Percentiles rank a stretch among this genome's conserved stretches.
Conservation (phyloP, 2,888 invertebrate genomes). For the Hirtodrosophila confusa region DNA sequence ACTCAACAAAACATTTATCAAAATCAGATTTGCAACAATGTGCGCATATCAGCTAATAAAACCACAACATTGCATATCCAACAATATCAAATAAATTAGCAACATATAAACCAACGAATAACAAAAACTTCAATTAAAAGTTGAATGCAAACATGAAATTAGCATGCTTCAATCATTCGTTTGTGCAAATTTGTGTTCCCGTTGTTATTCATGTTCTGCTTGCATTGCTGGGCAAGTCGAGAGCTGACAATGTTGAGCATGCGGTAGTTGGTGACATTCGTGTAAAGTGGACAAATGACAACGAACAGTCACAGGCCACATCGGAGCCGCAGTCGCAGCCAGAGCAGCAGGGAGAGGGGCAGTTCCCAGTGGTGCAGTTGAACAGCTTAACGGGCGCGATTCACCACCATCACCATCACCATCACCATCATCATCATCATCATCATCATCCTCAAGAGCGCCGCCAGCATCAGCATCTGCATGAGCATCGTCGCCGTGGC, state of each 20-base stretch:
- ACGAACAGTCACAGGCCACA: slow-evolving; percentile 9
- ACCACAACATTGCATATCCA: slow-evolving; percentile 24
- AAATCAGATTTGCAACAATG: slow-evolving; percentile 10
- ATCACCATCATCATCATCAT: slow-evolving; percentile 26
- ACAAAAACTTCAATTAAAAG: slow-evolving; percentile 23
- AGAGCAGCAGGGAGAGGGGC: slow-evolving; percentile 2
- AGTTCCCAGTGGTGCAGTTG: slow-evolving; percentile 26
- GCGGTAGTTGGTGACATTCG: slow-evolving; percentile 72
- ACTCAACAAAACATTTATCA: too few relatives aligned
- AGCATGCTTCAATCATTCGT: slow-evolving; percentile 45
- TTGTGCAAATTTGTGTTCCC: slow-evolving; percentile 54
- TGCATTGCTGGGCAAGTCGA: slow-evolving; percentile 15
- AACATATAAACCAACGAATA: slow-evolving; percentile 11
- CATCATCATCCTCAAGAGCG: slow-evolving; percentile 22
- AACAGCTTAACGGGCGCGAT: slow-evolving; percentile 21
- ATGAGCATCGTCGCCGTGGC: slow-evolving; percentile 19
- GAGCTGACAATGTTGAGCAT: slow-evolving; percentile 38
- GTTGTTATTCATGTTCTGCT: slow-evolving; percentile 33
- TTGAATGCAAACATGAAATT: slow-evolving; percentile 62
- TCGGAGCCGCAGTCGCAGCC: slow-evolving; percentile 1
- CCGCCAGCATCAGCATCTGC: slow-evolving; percentile 1
- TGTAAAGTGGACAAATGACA: slow-evolving; percentile 40
- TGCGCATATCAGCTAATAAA: slow-evolving; percentile 10
- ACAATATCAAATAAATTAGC: slow-evolving; percentile 25
- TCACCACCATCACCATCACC: slow-evolving; percentile 20